Percentiles rank a stretch among this genome's conserved stretches.
Evolutionary conservation across 2,797 vertebrate species (phyloP).

Genomic region (Botia almorhae): DNA sequence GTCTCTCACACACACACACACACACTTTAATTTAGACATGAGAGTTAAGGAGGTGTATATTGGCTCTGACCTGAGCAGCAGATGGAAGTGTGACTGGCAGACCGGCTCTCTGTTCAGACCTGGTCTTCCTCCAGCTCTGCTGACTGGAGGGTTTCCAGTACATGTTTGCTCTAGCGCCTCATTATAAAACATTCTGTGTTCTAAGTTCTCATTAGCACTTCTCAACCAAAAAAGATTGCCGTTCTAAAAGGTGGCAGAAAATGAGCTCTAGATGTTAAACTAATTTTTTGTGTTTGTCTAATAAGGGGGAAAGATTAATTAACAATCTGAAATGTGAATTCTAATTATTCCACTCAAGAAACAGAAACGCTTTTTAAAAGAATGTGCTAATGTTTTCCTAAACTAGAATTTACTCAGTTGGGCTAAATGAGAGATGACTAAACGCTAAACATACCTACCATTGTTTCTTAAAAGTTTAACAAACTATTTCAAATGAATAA

Average conservation of each 20-base stretch:
- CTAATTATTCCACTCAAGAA: too few species aligned
- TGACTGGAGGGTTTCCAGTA: not conserved
- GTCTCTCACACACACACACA: not conserved
- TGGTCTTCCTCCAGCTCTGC: not conserved
- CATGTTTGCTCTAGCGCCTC: not conserved
- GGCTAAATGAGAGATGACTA: too few species aligned
- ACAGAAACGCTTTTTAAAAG: not conserved
- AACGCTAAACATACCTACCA: too few species aligned
- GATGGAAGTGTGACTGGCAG: slow-evolving; percentile 16
- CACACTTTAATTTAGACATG: not conserved
- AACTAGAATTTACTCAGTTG: too few species aligned
- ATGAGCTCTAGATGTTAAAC: not conserved
- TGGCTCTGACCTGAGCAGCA: not conserved
- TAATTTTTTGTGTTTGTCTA: not conserved
- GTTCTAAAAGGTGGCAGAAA: not conserved
- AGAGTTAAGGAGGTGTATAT: not conserved
- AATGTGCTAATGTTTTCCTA: not conserved
- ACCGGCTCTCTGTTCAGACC: not conserved
- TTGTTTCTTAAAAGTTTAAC: too few species aligned
- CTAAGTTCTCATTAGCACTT: not conserved
- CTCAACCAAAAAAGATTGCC: not conserved
- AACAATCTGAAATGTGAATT: too few species aligned
- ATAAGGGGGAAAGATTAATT: not conserved
- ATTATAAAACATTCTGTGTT: not conserved
- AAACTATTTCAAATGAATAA: not conserved